A percentile compares a stretch with the other conserved stretches of the same genome.
phyloP scores from a whole-genome alignment of 1,140 invertebrate genomes.

The Acromyrmex charruanus region DNA sequence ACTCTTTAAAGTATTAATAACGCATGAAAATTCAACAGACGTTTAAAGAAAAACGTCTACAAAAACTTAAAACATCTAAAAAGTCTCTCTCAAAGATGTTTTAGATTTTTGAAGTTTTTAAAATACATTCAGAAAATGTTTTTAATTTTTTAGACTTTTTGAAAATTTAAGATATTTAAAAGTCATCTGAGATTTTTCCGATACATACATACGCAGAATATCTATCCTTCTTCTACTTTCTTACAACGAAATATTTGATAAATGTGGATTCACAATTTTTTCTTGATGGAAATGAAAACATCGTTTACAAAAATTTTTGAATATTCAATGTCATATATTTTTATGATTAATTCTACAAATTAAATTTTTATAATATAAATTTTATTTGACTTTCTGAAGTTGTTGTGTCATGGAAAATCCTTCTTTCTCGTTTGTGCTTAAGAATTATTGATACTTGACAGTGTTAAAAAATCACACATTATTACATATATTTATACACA shows the following conservation, averaged over 20 bases:
- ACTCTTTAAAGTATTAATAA: background rate
- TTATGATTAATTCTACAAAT: background rate
- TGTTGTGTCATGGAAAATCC: background rate
- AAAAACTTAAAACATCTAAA: background rate
- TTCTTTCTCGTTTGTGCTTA: background rate
- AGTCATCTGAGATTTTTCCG: background rate
- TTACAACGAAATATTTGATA: background rate
- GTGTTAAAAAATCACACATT: background rate
- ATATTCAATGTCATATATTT: background rate
- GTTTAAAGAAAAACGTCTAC: background rate
- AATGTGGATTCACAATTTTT: background rate
- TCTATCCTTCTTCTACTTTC: background rate
- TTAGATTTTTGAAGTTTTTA: background rate
- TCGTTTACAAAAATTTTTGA: background rate
- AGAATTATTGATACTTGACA: background rate
- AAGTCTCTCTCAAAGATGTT: background rate
- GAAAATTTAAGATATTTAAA: background rate
- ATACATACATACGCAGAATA: background rate
- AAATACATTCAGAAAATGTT: background rate
- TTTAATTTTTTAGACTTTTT: background rate
- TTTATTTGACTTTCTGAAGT: background rate
- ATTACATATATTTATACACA: background rate
- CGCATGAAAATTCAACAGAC: background rate
- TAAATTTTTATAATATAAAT: background rate
- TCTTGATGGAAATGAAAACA: background rate